Evolutionary conservation across 2,113 vertebrate species (phyloP).

Genomic region (Pionites leucogaster): DNA sequence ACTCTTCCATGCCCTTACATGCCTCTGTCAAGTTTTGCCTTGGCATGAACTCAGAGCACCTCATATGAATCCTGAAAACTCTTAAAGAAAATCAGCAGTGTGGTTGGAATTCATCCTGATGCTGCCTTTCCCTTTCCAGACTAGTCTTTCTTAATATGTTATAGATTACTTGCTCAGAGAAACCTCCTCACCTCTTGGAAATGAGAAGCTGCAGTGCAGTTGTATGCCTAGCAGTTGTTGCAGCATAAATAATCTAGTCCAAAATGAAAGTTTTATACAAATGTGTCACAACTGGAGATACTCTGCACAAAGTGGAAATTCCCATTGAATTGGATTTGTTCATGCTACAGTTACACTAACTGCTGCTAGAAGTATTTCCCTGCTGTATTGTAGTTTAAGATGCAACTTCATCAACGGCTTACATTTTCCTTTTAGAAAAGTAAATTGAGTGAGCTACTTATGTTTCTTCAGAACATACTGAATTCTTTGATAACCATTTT

Average conservation of each 20-base stretch:
- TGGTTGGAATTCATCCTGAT: not conserved
- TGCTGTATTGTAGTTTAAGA: not conserved
- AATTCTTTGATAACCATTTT: not conserved
- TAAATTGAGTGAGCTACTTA: not conserved
- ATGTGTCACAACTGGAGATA: not conserved
- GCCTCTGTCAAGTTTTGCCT: not conserved
- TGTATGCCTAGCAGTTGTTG: not conserved
- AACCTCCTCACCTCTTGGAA: not conserved
- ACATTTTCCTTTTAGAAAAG: not conserved
- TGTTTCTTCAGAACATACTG: not conserved
- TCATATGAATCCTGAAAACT: not conserved
- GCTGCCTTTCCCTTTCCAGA: not conserved
- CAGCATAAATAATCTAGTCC: not conserved
- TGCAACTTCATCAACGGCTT: not conserved
- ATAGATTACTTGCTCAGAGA: not conserved
- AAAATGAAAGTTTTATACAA: not conserved
- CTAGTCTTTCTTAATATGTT: not conserved
- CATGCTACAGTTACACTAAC: not conserved
- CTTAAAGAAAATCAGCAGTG: not conserved
- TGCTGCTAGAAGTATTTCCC: not conserved
- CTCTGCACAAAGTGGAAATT: not conserved
- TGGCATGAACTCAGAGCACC: not conserved
- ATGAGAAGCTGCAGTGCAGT: not conserved
- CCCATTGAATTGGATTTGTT: not conserved
- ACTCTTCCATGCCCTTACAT: not conserved